Evolutionary conservation across 2,888 invertebrate species (phyloP).

Genomic region (Cataglyphis albicans): DNA sequence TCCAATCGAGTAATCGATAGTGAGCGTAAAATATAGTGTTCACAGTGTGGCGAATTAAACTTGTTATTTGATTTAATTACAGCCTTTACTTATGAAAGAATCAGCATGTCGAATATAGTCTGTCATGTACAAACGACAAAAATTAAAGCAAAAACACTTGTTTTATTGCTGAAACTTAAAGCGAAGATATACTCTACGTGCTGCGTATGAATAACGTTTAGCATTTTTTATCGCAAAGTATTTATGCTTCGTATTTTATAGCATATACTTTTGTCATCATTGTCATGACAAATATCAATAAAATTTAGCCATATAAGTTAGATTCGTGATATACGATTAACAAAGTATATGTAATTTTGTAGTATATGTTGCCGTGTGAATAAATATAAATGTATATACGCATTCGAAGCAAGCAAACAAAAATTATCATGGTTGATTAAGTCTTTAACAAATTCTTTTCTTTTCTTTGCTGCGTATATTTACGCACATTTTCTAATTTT

Average conservation of each 20-base stretch:
- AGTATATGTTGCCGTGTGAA: neutral
- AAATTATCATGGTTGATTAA: neutral
- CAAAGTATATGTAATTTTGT: slow-evolving; percentile 5
- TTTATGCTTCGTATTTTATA: neutral
- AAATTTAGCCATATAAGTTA: neutral
- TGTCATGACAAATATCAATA: neutral
- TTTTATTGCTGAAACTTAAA: neutral
- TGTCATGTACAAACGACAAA: neutral
- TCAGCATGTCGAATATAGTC: neutral
- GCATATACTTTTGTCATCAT: neutral
- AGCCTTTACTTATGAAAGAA: neutral
- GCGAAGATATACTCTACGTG: slow-evolving; percentile 5
- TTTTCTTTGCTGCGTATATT: neutral
- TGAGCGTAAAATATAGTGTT: slow-evolving; percentile 1
- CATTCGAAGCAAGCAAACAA: neutral
- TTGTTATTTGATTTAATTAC: slow-evolving; percentile 36
- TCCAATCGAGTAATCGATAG: slow-evolving; percentile 14
- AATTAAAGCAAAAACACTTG: neutral
- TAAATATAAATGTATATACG: slow-evolving; percentile 24
- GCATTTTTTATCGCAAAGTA: slow-evolving; percentile 16
- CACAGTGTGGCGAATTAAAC: neutral
- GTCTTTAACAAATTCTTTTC: neutral
- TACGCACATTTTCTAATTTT: neutral
- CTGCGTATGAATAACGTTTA: neutral
- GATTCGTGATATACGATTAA: neutral